Evolutionary conservation across 2,797 vertebrate species (phyloP).

Genomic region (Acomys russatus): DNA sequence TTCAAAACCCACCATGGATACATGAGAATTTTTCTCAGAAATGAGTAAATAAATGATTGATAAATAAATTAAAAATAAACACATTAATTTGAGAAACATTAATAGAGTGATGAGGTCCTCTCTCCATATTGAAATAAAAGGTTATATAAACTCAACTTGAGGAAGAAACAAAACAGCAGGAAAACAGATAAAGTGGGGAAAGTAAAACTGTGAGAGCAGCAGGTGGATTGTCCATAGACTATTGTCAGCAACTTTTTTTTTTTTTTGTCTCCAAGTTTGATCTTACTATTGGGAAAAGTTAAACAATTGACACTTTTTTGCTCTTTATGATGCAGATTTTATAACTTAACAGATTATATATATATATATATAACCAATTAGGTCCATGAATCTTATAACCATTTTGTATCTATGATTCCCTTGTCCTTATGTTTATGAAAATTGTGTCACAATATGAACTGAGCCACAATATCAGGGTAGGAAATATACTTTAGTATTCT

Average conservation of each 20-base stretch:
- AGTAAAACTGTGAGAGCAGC: rapidly evolving
- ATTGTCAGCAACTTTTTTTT: not conserved
- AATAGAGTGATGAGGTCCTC: not conserved
- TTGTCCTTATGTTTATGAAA: not conserved
- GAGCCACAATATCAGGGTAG: not conserved
- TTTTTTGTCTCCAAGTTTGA: too few relatives aligned
- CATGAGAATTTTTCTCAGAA: not conserved
- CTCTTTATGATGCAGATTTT: not conserved
- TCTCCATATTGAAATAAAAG: not conserved
- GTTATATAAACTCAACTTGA: not conserved
- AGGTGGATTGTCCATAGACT: not conserved
- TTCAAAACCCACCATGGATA: not conserved
- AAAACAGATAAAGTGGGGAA: not conserved
- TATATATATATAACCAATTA: not conserved
- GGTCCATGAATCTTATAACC: not conserved
- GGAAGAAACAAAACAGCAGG: not conserved
- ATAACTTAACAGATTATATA: not conserved
- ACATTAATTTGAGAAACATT: not conserved
- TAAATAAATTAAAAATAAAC: not conserved
- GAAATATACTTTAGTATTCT: not conserved
- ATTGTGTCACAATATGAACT: not conserved
- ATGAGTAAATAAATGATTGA: not conserved
- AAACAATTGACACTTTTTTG: not conserved
- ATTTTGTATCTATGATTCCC: not conserved
- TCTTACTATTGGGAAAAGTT: not conserved